A percentile compares a stretch with the other conserved stretches of the same genome.
Evolutionary conservation across 2,113 vertebrate species (phyloP).

Genomic region (Etheostoma spectabile): DNA sequence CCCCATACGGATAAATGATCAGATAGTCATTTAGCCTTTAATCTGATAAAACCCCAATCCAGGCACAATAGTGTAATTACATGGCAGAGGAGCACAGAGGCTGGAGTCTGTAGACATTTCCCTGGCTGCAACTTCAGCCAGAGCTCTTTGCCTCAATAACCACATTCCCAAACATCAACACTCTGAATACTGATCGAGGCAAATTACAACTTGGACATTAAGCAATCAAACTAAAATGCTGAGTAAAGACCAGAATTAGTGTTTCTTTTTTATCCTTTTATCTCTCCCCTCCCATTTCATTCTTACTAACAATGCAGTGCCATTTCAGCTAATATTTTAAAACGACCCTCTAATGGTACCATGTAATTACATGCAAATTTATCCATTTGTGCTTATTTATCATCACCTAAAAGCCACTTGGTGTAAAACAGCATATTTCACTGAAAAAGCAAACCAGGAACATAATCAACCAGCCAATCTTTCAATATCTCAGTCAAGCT

Average conservation of each 20-base stretch:
- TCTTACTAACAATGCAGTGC: constrained; percentile 25
- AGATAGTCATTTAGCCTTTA: constrained; percentile 76
- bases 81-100: constrained; percentile 32
- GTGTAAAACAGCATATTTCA: constrained; percentile 41
- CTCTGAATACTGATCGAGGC: constrained; percentile 23
- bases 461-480: constrained; percentile 35
- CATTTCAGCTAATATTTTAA: constrained; percentile 34
- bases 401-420: constrained; percentile 32
- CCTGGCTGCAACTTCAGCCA: constrained; percentile 36
- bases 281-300: constrained; percentile 8
- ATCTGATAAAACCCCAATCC: constrained; percentile 75
- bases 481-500: constrained; percentile 40
- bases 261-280: constrained; percentile 17
- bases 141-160: constrained; percentile 27
- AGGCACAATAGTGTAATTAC: constrained; percentile 71
- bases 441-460: constrained; percentile 23
- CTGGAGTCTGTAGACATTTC: constrained; percentile 46
- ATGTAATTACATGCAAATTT: constrained; percentile 56
- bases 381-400: constrained; percentile 39
- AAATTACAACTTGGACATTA: constrained; percentile 43
- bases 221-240: constrained; percentile 49
- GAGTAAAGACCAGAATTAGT: constrained; percentile 37
- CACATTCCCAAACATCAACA: constrained; percentile 38
- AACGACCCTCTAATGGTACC: constrained; percentile 19
- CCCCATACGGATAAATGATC: constrained; percentile 72